These are phyloP conservation scores for Caracal caracal DNA, from an alignment of 2,113 vertebrate genomes.

Conservation along the genomic window DNA sequence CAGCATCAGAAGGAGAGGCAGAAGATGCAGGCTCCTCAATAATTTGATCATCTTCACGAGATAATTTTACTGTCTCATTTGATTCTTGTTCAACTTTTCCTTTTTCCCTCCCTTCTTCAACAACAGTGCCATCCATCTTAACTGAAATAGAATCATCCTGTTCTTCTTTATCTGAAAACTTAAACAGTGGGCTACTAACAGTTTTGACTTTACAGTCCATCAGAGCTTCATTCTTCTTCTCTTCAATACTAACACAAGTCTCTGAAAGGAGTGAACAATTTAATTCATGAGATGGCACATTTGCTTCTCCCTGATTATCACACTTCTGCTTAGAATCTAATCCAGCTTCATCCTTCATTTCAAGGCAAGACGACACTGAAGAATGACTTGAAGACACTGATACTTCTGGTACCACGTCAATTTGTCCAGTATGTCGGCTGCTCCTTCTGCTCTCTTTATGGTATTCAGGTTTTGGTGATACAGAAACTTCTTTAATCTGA, in stretches of 20 bases:
- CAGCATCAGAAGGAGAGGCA: slow-evolving; percentile 74
- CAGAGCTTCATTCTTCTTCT: slow-evolving; percentile 77
- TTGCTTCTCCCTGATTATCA: slow-evolving; percentile 62
- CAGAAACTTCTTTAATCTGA: slow-evolving; percentile 83
- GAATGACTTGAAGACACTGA: slow-evolving; percentile 72
- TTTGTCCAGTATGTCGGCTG: slow-evolving; percentile 73
- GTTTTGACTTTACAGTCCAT: slow-evolving; percentile 62
- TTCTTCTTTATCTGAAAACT: slow-evolving; percentile 76
- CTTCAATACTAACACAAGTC: slow-evolving; percentile 69
- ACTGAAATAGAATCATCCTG: slow-evolving; percentile 56
- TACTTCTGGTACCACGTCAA: slow-evolving; percentile 64
- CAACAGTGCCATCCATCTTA: slow-evolving; percentile 57
- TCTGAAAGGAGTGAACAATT: slow-evolving; percentile 73
- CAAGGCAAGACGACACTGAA: slow-evolving; percentile 73
- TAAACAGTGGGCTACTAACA: slow-evolving; percentile 62
- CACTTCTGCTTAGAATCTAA: slow-evolving; percentile 65
- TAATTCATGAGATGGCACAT: slow-evolving; percentile 73
- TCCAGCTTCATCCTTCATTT: slow-evolving; percentile 74
- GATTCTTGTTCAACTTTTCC: slow-evolving; percentile 78
- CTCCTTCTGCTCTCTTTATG: slow-evolving; percentile 82
- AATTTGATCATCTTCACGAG: slow-evolving; percentile 63
- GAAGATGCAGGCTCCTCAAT: slow-evolving; percentile 72
- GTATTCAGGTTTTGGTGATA: slow-evolving; percentile 73
- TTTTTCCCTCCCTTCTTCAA: slow-evolving; percentile 63
- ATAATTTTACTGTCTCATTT: slow-evolving; percentile 71